Conservation (phyloP, 1,140 invertebrate genomes). For the Lethrus apterus region DNA sequence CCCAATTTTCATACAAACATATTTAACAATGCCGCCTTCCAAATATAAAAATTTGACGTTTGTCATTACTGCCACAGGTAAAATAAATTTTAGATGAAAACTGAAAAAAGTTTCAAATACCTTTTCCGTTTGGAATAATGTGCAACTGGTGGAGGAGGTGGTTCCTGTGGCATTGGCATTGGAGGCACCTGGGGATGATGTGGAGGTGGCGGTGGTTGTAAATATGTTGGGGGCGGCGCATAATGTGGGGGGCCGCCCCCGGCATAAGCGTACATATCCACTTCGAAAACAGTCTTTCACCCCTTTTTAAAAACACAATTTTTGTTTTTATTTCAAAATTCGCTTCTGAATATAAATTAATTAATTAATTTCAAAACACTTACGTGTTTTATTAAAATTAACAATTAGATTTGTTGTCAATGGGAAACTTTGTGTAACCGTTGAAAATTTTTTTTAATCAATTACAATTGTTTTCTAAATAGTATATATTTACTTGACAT, state of each 20-base stretch:
- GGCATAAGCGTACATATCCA: constrained; percentile 46
- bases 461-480: no score
- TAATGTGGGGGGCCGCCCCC: constrained; percentile 50
- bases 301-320: constrained; percentile 1
- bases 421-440: no score
- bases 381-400: no score
- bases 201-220: constrained; percentile 42
- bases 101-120: no score
- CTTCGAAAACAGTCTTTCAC: constrained; percentile 19
- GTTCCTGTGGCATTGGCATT: constrained; percentile 39
- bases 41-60: constrained; percentile 23
- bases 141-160: constrained; percentile 32
- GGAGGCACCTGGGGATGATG: constrained; percentile 34
- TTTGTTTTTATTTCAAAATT: no score
- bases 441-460: no score
- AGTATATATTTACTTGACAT: no score
- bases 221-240: constrained; percentile 44
- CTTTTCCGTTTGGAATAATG: constrained; percentile 48
- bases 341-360: no score
- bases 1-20: neutral
- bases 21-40: neutral
- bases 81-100: constrained; percentile 1
- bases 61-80: neutral
- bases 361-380: no score
- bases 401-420: no score